phyloP scores from a whole-genome alignment of 2,888 invertebrate genomes.

The Hypolimnas misippus region DNA sequence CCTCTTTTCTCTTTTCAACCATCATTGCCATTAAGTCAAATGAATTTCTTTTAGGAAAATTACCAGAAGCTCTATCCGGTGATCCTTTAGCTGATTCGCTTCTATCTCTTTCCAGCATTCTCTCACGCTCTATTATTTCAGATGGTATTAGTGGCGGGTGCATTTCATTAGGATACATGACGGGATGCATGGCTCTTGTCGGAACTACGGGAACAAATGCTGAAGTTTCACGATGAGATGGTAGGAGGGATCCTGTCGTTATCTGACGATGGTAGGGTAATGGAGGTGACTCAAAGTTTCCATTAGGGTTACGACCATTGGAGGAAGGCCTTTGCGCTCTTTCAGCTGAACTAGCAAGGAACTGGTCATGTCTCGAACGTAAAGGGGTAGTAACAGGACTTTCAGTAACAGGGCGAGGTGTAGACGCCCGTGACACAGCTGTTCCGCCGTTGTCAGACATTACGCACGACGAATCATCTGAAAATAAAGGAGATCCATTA shows the following conservation, averaged over 20 bases:
- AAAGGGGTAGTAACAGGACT: constrained; percentile 73
- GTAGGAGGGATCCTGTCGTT: constrained; percentile 75
- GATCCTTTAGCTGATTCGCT: constrained; percentile 79
- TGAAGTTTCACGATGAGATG: constrained; percentile 89
- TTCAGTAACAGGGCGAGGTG: constrained; percentile 78
- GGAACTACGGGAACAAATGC: constrained; percentile 95
- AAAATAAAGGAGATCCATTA: constrained; percentile 50
- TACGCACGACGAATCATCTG: constrained; percentile 64
- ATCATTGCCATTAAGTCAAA: constrained; percentile 95
- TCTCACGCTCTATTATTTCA: constrained; percentile 84
- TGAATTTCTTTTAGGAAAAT: constrained; percentile 79
- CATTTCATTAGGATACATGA: constrained; percentile 88
- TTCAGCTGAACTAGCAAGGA: constrained; percentile 83
- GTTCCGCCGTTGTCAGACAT: constrained; percentile 80
- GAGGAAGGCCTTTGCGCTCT: constrained; percentile 78
- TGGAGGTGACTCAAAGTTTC: constrained; percentile 86
- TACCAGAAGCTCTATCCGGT: constrained; percentile 73
- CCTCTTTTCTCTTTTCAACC: constrained; percentile 94
- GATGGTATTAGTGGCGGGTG: constrained; percentile 86
- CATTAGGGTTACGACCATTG: constrained; percentile 77
- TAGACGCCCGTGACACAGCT: constrained; percentile 77
- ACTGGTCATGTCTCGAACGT: constrained; percentile 85
- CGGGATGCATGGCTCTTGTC: constrained; percentile 88
- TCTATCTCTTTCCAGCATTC: constrained; percentile 77
- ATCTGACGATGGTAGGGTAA: constrained; percentile 87